Base-by-base conservation (phyloP, 2,797 vertebrate genomes). In the Mus spretus region DNA sequence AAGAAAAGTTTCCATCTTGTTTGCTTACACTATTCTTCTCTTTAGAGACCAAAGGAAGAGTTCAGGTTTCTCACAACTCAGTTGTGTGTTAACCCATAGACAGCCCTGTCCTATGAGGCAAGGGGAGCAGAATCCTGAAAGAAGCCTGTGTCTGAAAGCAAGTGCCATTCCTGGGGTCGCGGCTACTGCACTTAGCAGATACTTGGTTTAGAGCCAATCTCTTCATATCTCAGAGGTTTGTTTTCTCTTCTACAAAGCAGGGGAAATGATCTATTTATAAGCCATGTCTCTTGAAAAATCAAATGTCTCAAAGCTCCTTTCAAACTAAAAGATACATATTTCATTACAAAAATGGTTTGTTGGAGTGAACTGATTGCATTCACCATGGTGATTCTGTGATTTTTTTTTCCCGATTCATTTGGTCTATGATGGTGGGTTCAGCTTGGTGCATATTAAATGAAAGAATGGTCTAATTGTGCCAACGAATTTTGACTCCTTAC, bases 381-480 rank as follows among this genome's bases (percentile, higher is more conserved):
- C 47, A 84, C 63, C 65, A 0, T 63, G 8, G 11, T 55, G 24
- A 93, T 11, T 65, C 17, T 95, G 3, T 85, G 31, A 26, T 80
- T 63, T 83, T 65, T 65, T 82, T 63, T 50, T 47, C 4, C 44
- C 81, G 50, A 94, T 26, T 86, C n/a, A 89, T 91, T 97, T 28
- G 47, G 40, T 93, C 83, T 72, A 78, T 86, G 74, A 92, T 87
- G 44, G 67, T 90, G 74, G 53, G 92, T 92, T 97, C 84, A 92
- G 74, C 79, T 89, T 79, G 59, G 22, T 91, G 22, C 44, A 82
- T 96, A 88, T 82, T 93, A 95, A 97, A 95, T 80, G 63, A 95
- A 86, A 80, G 78, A 77, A 26, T 0, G 0, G 34, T 96, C 72
- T 96, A 96, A 97, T 92, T 97, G 83, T 96, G 93, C 94, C 92